Evolutionary conservation across 1,140 invertebrate genomes (phyloP), one percentile per base, ranked within the genome.

Genomic region (Philotrypesis tridentata): DNA sequence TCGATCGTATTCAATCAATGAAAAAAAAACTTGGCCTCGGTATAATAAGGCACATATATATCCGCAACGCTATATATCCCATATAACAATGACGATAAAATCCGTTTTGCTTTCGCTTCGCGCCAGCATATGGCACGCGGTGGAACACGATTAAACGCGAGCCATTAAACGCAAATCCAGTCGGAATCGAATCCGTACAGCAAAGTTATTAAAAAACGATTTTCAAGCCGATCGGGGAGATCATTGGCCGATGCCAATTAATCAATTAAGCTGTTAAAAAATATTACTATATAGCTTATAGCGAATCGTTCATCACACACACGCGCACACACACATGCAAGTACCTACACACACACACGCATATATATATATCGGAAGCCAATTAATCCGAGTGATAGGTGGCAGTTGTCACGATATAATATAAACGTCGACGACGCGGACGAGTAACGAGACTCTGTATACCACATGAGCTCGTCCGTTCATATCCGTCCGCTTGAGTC

Each of bases 331-430:
- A 37, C 33, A 9, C 33, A 9, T 37, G 33, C 33, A 37, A 3
- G 33, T 37, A 37, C 33, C 33, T 37, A 37, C 9, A 37, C 9
- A 37, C 33, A 37, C 33, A 37, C 3, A 37, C 33, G 61, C 23
- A 12, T 60, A 61, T 23, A 25, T 55, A 55, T 7, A 6, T 3
- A 55, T 6, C 21, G 17, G 9, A 37, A 17, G n/a, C 23, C 61
- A 65, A 65, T 65, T 65, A 65, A 65, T 65, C 61, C 61, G 61
- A 14, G 27, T 29, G 61, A 65, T 29, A 65, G 8, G 23, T 65
- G 17, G 0, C 48, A 55, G 17, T 65, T 65, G 27, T 25, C 61
- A 6, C 61, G 61, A 65, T 29, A 27, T 65, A 65, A n/a, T n/a
- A n/a, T n/a, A n/a, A n/a, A n/a, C n/a, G n/a, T n/a, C n/a, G n/a